phyloP scores from a whole-genome alignment of 2,797 vertebrate species.

The Amazona finschi region DNA sequence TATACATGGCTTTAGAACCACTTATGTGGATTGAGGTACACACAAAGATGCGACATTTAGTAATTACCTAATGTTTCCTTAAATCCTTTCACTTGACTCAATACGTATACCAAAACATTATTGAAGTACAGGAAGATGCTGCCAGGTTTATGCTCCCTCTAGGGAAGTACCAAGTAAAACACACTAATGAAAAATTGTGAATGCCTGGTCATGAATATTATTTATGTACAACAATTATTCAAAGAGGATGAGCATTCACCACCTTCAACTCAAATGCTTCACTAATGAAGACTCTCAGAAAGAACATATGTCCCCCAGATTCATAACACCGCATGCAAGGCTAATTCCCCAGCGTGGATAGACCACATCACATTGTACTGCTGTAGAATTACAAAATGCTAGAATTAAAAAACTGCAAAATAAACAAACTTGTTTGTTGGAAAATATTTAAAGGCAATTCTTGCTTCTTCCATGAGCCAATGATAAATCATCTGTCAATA shows the following conservation, averaged over 20 bases:
- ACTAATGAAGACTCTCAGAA: slow-evolving; percentile 41
- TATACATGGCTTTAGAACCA: not conserved
- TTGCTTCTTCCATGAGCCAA: not conserved
- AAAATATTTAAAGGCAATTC: not conserved
- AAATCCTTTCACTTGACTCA: slow-evolving; percentile 19
- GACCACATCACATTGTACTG: not conserved
- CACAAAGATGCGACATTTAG: not conserved
- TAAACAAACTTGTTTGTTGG: not conserved
- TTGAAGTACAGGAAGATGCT: not conserved
- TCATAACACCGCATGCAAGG: not conserved
- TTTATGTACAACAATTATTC: slow-evolving; percentile 61
- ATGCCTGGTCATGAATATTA: slow-evolving; percentile 48
- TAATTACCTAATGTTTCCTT: slow-evolving; percentile 22
- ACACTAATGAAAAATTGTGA: slow-evolving; percentile 55
- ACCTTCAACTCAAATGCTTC: slow-evolving; percentile 41
- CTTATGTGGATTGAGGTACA: slow-evolving; percentile 20
- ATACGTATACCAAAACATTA: slow-evolving; percentile 18
- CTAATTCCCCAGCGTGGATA: not conserved
- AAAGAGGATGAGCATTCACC: slow-evolving; percentile 21
- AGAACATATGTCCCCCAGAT: slow-evolving; percentile 11
- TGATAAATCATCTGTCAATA: not conserved
- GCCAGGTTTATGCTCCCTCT: slow-evolving; percentile 27
- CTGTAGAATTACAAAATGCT: not conserved
- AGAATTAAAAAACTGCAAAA: not conserved
- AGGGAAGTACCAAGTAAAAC: slow-evolving; percentile 53